Evolutionary conservation across 2,888 invertebrate species (phyloP), one percentile per base, ranked within the genome.

Genomic region (Blomia tropicalis): DNA sequence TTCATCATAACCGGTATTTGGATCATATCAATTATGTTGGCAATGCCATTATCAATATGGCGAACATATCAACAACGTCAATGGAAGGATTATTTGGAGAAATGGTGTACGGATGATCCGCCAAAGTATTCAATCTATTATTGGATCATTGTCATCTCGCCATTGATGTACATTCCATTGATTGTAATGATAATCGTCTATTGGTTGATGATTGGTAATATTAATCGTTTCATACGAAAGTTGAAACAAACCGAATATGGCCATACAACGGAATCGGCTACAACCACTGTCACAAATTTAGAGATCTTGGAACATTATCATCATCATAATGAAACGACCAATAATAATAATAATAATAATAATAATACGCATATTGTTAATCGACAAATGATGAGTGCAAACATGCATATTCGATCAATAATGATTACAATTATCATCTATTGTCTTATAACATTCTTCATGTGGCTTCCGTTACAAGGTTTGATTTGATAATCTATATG

Each of bases 141-240:
- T 71, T 88, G 87, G 84, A 83, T 85, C 68, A 80, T 85, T 29
- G 78, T 86, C 2, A 78, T 85, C 23, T 79, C 82, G 0, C 77
- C 85, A 4, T 73, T 87, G 23, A 86, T 87, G 1, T 87, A 87
- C 82, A 71, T 86, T 22, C 88, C 88, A 0, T 74, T 87, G 27
- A 75, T 79, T 0, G 77, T 84, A 0, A 85, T 87, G 83, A 73
- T 82, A 0, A 72, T 83, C n/a, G 82, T 82, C 67, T 84, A 84
- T 69, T 79, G 82, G 5, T 81, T 84, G 56, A 84, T 85, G 69
- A 82, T 83, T 65, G 74, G 79, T 60, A 83, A 82, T 73, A 81
- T 83, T 66, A 67, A 64, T 29, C 64, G 62, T 29, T 68, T 56
- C 36, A 56, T 56, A 3, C n/a, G 63, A 64, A 29, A 66, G 64